A percentile compares a stretch with the other conserved stretches of the same genome.
Conservation (phyloP, 1,140 invertebrate genomes). For the Nomia melanderi region DNA sequence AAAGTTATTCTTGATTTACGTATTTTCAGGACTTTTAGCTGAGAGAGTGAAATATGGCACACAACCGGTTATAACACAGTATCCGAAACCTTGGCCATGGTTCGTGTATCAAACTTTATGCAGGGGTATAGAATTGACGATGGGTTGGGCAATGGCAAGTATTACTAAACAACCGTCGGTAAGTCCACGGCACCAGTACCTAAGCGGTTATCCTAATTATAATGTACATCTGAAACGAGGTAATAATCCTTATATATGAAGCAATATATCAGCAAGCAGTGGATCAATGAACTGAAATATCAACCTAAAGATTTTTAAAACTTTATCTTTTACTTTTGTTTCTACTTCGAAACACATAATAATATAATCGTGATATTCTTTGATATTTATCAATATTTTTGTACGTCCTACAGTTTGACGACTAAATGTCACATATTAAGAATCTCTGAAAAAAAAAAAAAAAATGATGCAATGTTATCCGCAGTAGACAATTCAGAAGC, state of each 20-base stretch:
- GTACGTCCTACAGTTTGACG: background rate
- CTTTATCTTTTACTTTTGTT: conserved; percentile 32
- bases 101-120: conserved; percentile 82
- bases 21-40: conserved; percentile 69
- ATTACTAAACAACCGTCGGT: conserved; percentile 84
- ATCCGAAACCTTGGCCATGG: conserved; percentile 80
- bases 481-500: too few relatives aligned
- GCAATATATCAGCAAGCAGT: conserved; percentile 46
- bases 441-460: background rate
- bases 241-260: conserved; percentile 72
- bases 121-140: conserved; percentile 81
- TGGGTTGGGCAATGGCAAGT: conserved; percentile 83
- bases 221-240: conserved; percentile 79
- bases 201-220: conserved; percentile 80
- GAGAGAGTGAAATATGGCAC: conserved; percentile 66
- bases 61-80: conserved; percentile 54
- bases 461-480: background rate
- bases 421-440: background rate
- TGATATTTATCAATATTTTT: conserved; percentile 28
- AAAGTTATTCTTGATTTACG: conserved; percentile 3
- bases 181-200: conserved; percentile 80
- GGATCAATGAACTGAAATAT: conserved; percentile 48
- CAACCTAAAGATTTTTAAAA: conserved; percentile 47
- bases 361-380: conserved; percentile 18
- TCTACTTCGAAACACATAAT: background rate